Conservation (phyloP, 2,888 invertebrate genomes). For the Ecliptopera silaceata region DNA sequence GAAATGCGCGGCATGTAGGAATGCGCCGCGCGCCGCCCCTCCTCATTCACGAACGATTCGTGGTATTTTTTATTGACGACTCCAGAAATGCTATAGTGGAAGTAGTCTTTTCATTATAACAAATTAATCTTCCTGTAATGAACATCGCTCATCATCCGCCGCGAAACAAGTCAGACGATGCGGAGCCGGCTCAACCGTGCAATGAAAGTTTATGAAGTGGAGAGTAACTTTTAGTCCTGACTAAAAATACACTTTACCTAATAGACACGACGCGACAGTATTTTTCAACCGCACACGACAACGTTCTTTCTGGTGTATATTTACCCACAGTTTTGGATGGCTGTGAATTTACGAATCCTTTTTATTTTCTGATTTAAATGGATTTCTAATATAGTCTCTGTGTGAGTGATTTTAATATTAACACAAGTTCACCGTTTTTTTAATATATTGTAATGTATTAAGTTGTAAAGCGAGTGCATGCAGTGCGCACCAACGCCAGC, state of each 20-base stretch:
- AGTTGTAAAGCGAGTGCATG: constrained; percentile 53
- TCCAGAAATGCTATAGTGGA: constrained; percentile 67
- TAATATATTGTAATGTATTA: constrained; percentile 46
- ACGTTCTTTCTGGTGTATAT: constrained; percentile 65
- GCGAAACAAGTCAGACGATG: constrained; percentile 9
- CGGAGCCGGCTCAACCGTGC: constrained; percentile 37
- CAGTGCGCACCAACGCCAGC: constrained; percentile 55
- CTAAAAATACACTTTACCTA: constrained; percentile 72
- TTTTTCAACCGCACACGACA: constrained; percentile 61
- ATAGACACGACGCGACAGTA: constrained; percentile 70
- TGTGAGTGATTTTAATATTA: constrained; percentile 16
- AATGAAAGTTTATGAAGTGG: constrained; percentile 50
- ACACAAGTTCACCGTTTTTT: constrained; percentile 25
- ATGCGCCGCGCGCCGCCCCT: constrained; percentile 79
- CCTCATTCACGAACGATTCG: constrained; percentile 78
- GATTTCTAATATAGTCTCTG: constrained; percentile 1
- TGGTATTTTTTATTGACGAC: constrained; percentile 83
- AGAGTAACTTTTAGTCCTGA: constrained; percentile 41
- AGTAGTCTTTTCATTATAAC: constrained; percentile 57
- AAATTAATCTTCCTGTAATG: constrained; percentile 39
- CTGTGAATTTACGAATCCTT: constrained; percentile 38
- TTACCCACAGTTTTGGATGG: constrained; percentile 63
- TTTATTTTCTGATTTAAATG: not conserved
- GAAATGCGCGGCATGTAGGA: constrained; percentile 83
- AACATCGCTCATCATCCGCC: constrained; percentile 32